A percentile compares a stretch with the other conserved stretches of the same genome.
Evolutionary conservation across 1,140 invertebrate species (phyloP).

Genomic region (Luehdorfia chinensis): DNA sequence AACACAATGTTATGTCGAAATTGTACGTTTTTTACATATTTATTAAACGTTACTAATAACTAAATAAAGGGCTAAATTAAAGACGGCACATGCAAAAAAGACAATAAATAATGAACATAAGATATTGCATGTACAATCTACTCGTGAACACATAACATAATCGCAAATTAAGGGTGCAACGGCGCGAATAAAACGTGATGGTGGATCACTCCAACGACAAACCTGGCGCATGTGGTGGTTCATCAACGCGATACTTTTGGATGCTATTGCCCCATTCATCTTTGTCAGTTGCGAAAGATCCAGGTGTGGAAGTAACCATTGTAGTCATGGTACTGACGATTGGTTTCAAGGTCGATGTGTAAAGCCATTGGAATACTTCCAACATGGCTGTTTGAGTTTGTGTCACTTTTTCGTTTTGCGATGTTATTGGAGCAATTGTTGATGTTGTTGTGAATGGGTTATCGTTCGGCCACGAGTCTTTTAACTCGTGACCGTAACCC

Average conservation of each 20-base stretch:
- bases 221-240: slow-evolving; percentile 72
- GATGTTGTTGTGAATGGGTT: slow-evolving; percentile 72
- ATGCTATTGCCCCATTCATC: slow-evolving; percentile 67
- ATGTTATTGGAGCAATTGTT: slow-evolving; percentile 59
- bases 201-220: slow-evolving; percentile 65
- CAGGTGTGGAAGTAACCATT: slow-evolving; percentile 45
- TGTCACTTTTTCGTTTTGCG: slow-evolving; percentile 61
- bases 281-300: slow-evolving; percentile 50
- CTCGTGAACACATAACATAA: slow-evolving; percentile 33
- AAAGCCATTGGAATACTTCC: slow-evolving; percentile 75
- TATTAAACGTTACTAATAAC: too few species aligned
- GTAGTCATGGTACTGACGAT: slow-evolving; percentile 61
- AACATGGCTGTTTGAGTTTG: slow-evolving; percentile 72
- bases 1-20: slow-evolving; percentile 15
- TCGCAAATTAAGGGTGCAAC: slow-evolving; percentile 64
- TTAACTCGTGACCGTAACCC: slow-evolving; percentile 47
- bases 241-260: slow-evolving; percentile 70
- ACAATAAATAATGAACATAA: slow-evolving; percentile 1
- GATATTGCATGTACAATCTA: slow-evolving; percentile 31
- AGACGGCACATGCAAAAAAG: slow-evolving; percentile 12
- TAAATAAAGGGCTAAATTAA: slow-evolving; percentile 17
- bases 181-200: slow-evolving; percentile 50
- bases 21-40: not conserved
- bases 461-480: slow-evolving; percentile 72
- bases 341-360: slow-evolving; percentile 68